Percentiles rank a stretch among this genome's conserved stretches.
Conservation (phyloP, 1,140 invertebrate species). For the Akabosia matsudoensis region DNA sequence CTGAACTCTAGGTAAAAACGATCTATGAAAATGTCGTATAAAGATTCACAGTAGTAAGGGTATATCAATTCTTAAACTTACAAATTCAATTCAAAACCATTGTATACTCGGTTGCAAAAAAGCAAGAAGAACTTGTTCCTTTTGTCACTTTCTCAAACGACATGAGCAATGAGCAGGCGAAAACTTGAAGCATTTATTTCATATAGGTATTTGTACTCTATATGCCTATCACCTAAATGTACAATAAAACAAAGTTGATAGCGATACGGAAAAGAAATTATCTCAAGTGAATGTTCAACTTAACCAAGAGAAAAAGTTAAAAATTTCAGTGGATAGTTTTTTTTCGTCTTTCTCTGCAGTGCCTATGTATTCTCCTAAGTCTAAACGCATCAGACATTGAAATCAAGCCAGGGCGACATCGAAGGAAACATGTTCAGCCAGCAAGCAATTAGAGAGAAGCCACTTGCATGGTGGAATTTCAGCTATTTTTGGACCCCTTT, state of each 20-base stretch:
- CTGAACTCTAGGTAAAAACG: too few species aligned
- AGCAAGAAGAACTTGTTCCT: neutral
- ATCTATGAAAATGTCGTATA: too few species aligned
- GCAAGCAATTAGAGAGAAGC: conserved; percentile 41
- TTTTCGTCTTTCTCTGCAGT: neutral
- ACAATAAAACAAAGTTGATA: neutral
- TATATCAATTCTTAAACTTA: too few species aligned
- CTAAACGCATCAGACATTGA: neutral
- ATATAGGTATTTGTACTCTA: neutral
- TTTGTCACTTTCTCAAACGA: neutral
- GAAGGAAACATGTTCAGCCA: too few species aligned
- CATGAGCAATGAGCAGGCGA: neutral
- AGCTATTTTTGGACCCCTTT: conserved; percentile 39
- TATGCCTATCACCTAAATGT: too few species aligned
- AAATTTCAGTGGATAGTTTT: neutral
- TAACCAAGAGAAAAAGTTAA: neutral
- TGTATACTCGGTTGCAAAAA: neutral
- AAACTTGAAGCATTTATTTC: neutral
- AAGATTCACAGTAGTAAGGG: too few species aligned
- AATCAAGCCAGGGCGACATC: neutral
- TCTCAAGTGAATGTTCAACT: neutral
- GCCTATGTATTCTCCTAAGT: too few species aligned
- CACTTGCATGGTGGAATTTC: conserved; percentile 37
- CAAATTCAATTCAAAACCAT: too few species aligned
- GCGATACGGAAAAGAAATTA: neutral